Base-by-base conservation (phyloP, 2,797 vertebrate species). In the Arrhamphus sclerolepis region DNA sequence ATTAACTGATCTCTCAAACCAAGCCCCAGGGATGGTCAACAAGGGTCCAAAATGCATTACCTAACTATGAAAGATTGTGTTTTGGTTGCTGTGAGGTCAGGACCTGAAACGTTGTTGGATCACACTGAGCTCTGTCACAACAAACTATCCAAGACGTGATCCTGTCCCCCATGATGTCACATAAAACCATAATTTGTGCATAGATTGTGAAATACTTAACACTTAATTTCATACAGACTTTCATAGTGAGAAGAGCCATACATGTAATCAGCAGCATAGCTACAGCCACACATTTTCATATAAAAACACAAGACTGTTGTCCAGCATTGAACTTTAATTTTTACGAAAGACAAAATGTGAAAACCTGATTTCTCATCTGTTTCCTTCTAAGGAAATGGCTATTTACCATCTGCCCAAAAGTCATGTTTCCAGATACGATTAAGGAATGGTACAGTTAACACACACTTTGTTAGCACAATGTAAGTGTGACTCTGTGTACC, bases 51-150 rank as follows among this genome's bases (percentile, higher is more conserved):
- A 44, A 55, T 46, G 78, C 77, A 86, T 86, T 86, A 84, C 80
- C 78, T 89, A 86, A 87, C 67, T 56, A 60, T 55, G 60, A 72
- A 82, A 43, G 77, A 78, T 82, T 76, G 70, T 83, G 73, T 78
- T 87, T 83, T 83, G 68, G 82, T 81, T 87, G 80, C 70, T 53
- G 57, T 39, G 50, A 83, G 77, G 73, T 90, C 73, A 73, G 58
- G 56, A 78, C 59, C 76, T 70, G 72, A 82, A 83, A 85, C 78
- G 57, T 77, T 65, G 72, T 72, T 73, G 80, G 75, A 88, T 81
- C 56, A 77, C 61, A 59, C 56, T 38, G 51, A 75, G 64, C 38
- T 77, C 28, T 69, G 54, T 66, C 8, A 14, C 53, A 68, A 75
- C 55, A 75, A 71, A 62, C 56, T 40, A 72, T 80, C 65, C 56